Base-by-base conservation (phyloP, 2,888 invertebrate species). In the Drosophila anceps region DNA sequence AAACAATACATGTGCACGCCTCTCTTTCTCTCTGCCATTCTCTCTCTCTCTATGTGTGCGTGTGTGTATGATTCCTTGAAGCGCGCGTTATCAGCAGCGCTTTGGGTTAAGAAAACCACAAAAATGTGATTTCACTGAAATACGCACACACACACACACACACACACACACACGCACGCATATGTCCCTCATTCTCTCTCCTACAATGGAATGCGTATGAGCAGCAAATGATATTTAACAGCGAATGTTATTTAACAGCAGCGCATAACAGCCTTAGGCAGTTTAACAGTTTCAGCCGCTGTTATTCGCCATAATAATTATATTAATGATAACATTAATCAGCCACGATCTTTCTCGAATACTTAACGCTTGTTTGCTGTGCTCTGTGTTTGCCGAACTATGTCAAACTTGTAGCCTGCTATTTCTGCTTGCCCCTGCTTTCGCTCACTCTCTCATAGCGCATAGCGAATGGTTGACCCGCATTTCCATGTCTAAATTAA, bases 401-500 rank as follows among this genome's bases (percentile, higher is more conserved):
- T 73, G 76, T 63, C 69, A 68, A 61, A 24, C 27, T 37, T 58
- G 33, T 35, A 15, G 18, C 20, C 41, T 20, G 3, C 33, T 35
- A 51, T 35, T 37, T 51, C 51, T 33, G 13, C 37, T 6, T 2
- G 9, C 27, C 18, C 18, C 13, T 15, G 7, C 27, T 12, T 4
- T 10, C 13, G 4, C 50, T 65, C 60, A 54, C 27, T n/a, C 13
- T 39, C 27, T 4, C 63, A 69, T 41, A 4, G 63, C 66, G 58
- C 53, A 48, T 27, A 64, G 33, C 29, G 29, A 60, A 62, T 73
- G 68, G 71, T 50, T 86, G 84, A 86, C 86, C 88, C 86, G 88
- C 86, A 86, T 86, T 88, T 82, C 59, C 71, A 84, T 75, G 75
- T 84, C 81, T 77, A 84, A 88, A 86, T 86, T 86, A 86, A 86